Evolutionary conservation across 2,113 vertebrate species (phyloP).

Genomic region (Spheniscus mendiculus): DNA sequence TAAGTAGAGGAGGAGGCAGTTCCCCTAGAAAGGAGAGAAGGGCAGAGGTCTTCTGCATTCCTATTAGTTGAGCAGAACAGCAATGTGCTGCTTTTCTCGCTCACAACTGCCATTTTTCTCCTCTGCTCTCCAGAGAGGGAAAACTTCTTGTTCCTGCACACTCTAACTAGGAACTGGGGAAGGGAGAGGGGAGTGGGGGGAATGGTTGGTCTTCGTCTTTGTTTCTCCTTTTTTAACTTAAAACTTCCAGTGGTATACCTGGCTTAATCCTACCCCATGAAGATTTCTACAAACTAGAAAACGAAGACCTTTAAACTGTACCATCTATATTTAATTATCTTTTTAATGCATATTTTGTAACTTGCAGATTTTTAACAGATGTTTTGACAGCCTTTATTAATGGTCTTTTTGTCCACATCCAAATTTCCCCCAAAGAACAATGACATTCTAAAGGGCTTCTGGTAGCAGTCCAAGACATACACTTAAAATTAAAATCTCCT

Average conservation of each 20-base stretch:
- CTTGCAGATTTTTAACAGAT: slow-evolving; percentile 55
- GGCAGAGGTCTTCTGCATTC: not conserved
- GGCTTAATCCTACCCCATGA: not conserved
- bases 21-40: not conserved
- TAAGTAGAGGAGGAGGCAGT: not conserved
- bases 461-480: slow-evolving; percentile 52
- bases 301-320: not conserved
- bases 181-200: not conserved
- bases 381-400: slow-evolving; percentile 55
- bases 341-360: slow-evolving; percentile 57
- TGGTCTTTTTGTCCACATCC: slow-evolving; percentile 47
- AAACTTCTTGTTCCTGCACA: not conserved
- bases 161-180: not conserved
- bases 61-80: not conserved
- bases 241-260: not conserved
- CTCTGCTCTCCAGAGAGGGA: not conserved
- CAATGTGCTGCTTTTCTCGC: not conserved
- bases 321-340: slow-evolving; percentile 28
- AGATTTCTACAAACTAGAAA: not conserved
- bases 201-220: not conserved
- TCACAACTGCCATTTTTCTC: not conserved
- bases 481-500: slow-evolving; percentile 54
- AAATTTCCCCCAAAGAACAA: slow-evolving; percentile 52
- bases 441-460: slow-evolving; percentile 46
- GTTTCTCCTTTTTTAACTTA: not conserved